Evolutionary conservation across 2,797 vertebrate genomes (phyloP).

Genomic region (Hydrocynus forskahlii): DNA sequence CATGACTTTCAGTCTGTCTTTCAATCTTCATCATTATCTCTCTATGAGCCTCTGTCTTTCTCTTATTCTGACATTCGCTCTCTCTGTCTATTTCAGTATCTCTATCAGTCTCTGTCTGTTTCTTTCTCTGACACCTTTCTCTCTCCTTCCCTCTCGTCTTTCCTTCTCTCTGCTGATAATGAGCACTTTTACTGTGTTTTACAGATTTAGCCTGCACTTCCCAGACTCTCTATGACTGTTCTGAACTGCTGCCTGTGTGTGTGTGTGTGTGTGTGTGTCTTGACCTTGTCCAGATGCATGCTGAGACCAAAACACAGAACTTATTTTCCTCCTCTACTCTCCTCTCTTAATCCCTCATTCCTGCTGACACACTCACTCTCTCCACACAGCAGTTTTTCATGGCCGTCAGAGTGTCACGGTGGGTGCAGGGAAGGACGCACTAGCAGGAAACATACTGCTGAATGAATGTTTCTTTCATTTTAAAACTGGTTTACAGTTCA

Average conservation of each 20-base stretch:
- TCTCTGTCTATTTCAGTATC: not conserved
- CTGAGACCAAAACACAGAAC: conserved; percentile 13
- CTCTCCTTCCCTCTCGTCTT: not conserved
- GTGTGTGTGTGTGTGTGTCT: not conserved
- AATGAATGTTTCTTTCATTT: no score
- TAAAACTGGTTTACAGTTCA: no score
- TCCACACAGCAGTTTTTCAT: not conserved
- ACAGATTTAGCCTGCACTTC: not conserved
- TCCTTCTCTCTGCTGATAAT: not conserved
- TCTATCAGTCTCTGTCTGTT: not conserved
- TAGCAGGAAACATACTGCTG: no score
- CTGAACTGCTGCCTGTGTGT: not conserved
- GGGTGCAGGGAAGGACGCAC: no score
- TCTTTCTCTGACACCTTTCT: conserved; percentile 11
- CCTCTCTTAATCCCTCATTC: conserved; percentile 36
- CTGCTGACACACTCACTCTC: conserved; percentile 35
- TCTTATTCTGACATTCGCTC: not conserved
- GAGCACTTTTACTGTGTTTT: not conserved
- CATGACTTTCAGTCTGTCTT: no score
- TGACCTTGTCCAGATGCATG: conserved; percentile 13
- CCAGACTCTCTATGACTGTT: not conserved
- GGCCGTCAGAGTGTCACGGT: not conserved
- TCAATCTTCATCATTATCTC: not conserved
- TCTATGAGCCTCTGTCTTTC: not conserved
- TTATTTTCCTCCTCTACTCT: conserved; percentile 33